Conservation (phyloP, 2,888 invertebrate genomes). For the Morpho helenor region DNA sequence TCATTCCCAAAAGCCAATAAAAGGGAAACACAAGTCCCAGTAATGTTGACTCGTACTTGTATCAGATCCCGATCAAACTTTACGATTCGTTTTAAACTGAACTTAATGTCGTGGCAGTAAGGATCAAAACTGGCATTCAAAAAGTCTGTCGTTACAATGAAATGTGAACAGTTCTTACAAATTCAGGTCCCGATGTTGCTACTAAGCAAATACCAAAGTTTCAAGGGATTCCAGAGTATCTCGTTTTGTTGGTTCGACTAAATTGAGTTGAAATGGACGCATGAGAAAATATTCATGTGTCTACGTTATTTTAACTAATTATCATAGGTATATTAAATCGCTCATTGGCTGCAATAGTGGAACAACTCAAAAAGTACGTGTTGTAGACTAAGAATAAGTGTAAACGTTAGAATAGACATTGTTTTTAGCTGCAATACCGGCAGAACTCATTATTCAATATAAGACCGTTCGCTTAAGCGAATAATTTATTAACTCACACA, state of each 20-base stretch:
- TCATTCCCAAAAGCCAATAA: slow-evolving; percentile 44
- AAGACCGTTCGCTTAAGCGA: too few relatives aligned
- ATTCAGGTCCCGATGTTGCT: slow-evolving; percentile 31
- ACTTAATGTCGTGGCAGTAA: slow-evolving; percentile 1
- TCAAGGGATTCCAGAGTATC: slow-evolving; percentile 24
- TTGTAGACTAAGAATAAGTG: too few relatives aligned
- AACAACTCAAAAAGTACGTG: too few relatives aligned
- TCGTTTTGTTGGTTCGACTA: slow-evolving; percentile 22
- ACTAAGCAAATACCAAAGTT: slow-evolving; percentile 32
- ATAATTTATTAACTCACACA: too few relatives aligned
- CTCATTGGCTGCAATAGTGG: too few relatives aligned
- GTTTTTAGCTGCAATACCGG: too few relatives aligned
- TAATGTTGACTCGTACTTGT: slow-evolving; percentile 54
- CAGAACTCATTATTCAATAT: too few relatives aligned
- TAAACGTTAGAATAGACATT: too few relatives aligned
- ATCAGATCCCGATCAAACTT: slow-evolving; percentile 43
- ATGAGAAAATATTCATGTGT: slow-evolving; percentile 6
- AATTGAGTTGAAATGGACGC: slow-evolving; percentile 22
- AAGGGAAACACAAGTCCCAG: slow-evolving; percentile 50
- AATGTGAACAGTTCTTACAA: slow-evolving; percentile 59
- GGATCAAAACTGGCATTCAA: not conserved
- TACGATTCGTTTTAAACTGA: not conserved
- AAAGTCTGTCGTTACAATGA: slow-evolving; percentile 28
- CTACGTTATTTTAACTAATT: too few relatives aligned
- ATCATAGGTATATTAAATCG: too few relatives aligned